A percentile compares a stretch with the other conserved stretches of the same genome.
Evolutionary conservation across 1,140 invertebrate species (phyloP).

Genomic region (Drosophila tropicalis): DNA sequence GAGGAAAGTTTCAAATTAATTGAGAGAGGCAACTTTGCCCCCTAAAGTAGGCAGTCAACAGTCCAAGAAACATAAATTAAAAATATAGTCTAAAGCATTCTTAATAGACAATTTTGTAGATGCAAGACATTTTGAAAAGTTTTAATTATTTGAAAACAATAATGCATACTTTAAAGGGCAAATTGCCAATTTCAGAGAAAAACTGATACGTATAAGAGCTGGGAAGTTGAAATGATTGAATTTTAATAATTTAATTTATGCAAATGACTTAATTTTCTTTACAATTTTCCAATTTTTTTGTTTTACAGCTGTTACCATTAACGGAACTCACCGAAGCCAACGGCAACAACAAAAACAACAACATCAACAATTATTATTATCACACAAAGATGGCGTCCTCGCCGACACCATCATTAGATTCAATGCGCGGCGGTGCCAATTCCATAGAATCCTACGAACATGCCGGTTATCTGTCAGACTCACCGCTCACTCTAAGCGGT

Average conservation of each 20-base stretch:
- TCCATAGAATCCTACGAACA: constrained; percentile 92
- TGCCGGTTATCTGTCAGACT: constrained; percentile 85
- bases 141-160: no score
- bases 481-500: constrained; percentile 91
- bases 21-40: not conserved
- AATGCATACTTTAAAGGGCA: no score
- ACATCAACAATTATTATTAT: constrained; percentile 29
- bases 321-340: constrained; percentile 49
- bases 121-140: no score
- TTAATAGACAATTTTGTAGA: no score
- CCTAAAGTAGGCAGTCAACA: no score
- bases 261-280: not conserved
- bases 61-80: no score
- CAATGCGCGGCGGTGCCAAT: constrained; percentile 93
- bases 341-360: constrained; percentile 16
- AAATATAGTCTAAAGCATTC: no score
- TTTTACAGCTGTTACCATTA: constrained; percentile 52
- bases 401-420: constrained; percentile 95
- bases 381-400: constrained; percentile 84
- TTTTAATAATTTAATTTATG: no score
- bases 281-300: not conserved
- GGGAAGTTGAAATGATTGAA: no score
- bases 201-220: no score
- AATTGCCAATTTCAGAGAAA: no score
- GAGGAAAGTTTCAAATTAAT: no score